phyloP scores from a whole-genome alignment of 1,140 invertebrate species.

The Parapsyche elsis region DNA sequence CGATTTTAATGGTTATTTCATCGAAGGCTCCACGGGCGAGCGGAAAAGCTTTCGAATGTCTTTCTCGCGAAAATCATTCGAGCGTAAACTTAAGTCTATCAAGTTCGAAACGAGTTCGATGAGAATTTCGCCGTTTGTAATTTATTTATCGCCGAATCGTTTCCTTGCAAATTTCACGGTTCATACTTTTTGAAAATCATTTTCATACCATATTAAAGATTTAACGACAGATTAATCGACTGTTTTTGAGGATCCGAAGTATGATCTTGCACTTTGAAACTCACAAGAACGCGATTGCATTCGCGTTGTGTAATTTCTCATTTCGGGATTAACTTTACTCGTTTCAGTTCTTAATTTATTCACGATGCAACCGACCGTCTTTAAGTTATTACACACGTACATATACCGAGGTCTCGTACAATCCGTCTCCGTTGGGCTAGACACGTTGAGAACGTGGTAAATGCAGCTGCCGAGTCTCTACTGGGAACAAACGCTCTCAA shows the following conservation, averaged over 20 bases:
- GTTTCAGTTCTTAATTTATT: too few relatives aligned
- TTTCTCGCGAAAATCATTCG: neutral
- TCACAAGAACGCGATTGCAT: too few relatives aligned
- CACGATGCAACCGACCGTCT: too few relatives aligned
- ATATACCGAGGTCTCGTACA: too few relatives aligned
- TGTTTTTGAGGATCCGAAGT: too few relatives aligned
- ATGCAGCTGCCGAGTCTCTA: neutral
- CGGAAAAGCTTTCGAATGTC: conserved; percentile 17
- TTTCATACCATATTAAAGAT: neutral
- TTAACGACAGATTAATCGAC: too few relatives aligned
- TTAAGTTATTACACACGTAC: too few relatives aligned
- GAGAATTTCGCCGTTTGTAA: neutral
- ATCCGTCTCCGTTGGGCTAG: too few relatives aligned
- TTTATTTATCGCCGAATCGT: conserved; percentile 22
- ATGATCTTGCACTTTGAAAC: too few relatives aligned
- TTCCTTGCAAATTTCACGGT: neutral
- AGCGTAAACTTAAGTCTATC: conserved; percentile 22
- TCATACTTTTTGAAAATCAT: neutral
- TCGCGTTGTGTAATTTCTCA: neutral
- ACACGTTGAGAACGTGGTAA: neutral
- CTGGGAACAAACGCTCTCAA: conserved; percentile 5
- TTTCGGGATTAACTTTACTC: too few relatives aligned
- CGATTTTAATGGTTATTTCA: neutral
- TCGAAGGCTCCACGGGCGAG: neutral
- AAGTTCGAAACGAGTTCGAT: neutral